Evolutionary conservation across 2,797 vertebrate genomes (phyloP).

Genomic region (Fratercula arctica): DNA sequence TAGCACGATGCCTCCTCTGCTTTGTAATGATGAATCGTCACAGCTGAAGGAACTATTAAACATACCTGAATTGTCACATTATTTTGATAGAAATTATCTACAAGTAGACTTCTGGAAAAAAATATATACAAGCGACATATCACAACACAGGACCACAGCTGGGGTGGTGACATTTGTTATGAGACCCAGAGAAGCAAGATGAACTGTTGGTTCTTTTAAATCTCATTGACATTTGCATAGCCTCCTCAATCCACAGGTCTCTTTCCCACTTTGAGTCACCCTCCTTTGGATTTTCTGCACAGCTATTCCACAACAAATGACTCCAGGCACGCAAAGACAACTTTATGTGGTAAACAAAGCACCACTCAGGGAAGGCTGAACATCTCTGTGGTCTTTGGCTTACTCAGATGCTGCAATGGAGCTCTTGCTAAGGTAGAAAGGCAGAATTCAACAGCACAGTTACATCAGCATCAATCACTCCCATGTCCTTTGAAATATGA

Average conservation of each 20-base stretch:
- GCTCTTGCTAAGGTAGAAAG: background rate
- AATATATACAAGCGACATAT: background rate
- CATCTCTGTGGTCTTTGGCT: background rate
- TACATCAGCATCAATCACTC: background rate
- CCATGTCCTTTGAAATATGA: background rate
- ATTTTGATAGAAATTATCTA: background rate
- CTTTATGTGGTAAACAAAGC: background rate
- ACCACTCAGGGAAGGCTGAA: background rate
- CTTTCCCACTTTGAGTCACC: background rate
- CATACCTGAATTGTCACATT: background rate
- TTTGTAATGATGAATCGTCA: background rate
- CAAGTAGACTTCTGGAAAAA: background rate
- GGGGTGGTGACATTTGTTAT: background rate
- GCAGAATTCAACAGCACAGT: background rate
- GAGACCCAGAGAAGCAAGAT: background rate
- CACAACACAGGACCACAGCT: background rate
- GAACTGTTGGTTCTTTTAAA: background rate
- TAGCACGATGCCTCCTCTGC: background rate
- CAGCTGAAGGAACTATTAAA: background rate
- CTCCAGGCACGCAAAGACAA: background rate
- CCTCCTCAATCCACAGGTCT: background rate
- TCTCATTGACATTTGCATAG: background rate
- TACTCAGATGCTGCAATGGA: background rate
- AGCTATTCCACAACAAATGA: background rate
- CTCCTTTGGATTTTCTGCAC: background rate